phyloP scores from a whole-genome alignment of 2,113 vertebrate species.

The Tachysurus fulvidraco region DNA sequence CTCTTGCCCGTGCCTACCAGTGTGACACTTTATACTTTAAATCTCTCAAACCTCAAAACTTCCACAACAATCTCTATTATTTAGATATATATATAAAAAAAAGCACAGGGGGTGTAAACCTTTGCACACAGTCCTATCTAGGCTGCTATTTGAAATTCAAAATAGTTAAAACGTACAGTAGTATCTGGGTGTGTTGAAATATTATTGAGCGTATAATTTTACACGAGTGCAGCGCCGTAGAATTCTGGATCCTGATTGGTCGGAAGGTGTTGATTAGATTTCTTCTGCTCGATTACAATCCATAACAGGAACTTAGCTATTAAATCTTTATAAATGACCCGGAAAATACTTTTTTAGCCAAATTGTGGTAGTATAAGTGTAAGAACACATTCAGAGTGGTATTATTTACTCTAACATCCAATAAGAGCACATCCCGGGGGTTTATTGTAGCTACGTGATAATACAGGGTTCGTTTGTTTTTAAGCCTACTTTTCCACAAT shows the following conservation, averaged over 20 bases:
- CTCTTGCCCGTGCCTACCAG: no score
- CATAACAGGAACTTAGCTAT: not conserved
- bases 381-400: not conserved
- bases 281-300: not conserved
- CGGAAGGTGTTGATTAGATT: not conserved
- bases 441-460: not conserved
- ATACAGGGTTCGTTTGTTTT: not conserved
- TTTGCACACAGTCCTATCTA: not conserved
- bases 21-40: not conserved
- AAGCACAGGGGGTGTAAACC: not conserved
- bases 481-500: not conserved
- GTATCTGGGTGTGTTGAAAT: not conserved
- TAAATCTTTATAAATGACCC: not conserved
- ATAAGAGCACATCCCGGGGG: not conserved
- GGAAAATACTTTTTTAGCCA: no score
- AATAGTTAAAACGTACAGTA: not conserved
- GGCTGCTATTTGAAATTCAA: not conserved
- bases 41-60: not conserved
- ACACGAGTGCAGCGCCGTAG: not conserved
- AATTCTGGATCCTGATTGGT: not conserved
- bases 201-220: not conserved
- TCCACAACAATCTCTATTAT: not conserved
- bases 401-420: not conserved
- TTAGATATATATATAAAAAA: not conserved
- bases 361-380: not conserved